A percentile compares a stretch with the other conserved stretches of the same genome.
Evolutionary conservation across 2,797 vertebrate species (phyloP).

Genomic region (Protosalanx chinensis): DNA sequence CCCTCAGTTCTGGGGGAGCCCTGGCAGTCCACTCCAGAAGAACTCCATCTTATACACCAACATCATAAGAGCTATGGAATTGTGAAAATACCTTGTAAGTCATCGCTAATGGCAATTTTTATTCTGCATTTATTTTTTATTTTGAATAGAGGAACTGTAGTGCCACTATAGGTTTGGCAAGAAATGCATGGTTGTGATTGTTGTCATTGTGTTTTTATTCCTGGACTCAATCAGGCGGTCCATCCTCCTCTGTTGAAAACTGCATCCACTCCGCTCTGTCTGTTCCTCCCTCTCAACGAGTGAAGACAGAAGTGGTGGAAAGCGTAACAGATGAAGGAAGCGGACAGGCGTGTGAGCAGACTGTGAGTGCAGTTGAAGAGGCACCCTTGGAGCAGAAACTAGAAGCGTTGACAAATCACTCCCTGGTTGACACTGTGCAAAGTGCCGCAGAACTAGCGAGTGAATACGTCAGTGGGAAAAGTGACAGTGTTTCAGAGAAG

Average conservation of each 20-base stretch:
- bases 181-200: background rate
- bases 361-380: constrained; percentile 9
- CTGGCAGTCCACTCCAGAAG: constrained; percentile 53
- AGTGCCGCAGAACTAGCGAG: background rate
- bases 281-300: constrained; percentile 65
- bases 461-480: background rate
- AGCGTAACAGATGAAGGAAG: constrained; percentile 19
- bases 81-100: constrained; percentile 59
- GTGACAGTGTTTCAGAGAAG: background rate
- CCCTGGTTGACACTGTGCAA: background rate
- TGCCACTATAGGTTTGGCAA: background rate
- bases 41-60: constrained; percentile 54
- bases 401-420: background rate
- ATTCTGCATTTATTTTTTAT: background rate
- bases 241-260: constrained; percentile 57
- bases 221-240: constrained; percentile 42
- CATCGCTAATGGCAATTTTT: background rate
- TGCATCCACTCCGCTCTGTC: constrained; percentile 70
- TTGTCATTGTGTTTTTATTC: background rate
- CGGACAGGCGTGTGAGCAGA: constrained; percentile 15
- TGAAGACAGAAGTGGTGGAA: constrained; percentile 14
- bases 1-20: constrained; percentile 60
- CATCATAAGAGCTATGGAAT: constrained; percentile 57
- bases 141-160: background rate
- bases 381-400: background rate